phyloP scores from a whole-genome alignment of 2,113 vertebrate species.

The Anolis carolinensis region DNA sequence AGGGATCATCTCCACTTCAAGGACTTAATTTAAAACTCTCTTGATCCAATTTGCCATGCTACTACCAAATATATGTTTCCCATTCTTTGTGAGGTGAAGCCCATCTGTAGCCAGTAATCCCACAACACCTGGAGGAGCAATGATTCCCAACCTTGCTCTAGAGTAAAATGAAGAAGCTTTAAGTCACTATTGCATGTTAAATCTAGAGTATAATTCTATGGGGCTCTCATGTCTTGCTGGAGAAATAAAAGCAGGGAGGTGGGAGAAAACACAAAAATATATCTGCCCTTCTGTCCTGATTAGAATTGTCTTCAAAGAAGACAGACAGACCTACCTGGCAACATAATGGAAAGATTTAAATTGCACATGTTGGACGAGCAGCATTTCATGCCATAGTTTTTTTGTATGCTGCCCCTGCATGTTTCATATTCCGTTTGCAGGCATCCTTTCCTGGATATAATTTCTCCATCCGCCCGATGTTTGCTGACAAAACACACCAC shows the following conservation, averaged over 20 bases:
- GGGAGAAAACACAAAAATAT: not conserved
- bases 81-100: too few relatives aligned
- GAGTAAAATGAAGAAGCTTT: not conserved
- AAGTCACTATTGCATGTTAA: not conserved
- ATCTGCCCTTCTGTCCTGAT: not conserved
- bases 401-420: not conserved
- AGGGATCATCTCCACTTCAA: too few relatives aligned
- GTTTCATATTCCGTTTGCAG: conserved; percentile 52
- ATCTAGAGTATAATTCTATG: not conserved
- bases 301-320: not conserved
- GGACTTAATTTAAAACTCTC: too few relatives aligned
- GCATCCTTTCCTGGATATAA: conserved; percentile 57
- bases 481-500: conserved; percentile 67
- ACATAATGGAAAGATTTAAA: conserved; percentile 30
- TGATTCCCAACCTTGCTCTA: not conserved
- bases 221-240: not conserved
- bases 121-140: not conserved
- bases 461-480: conserved; percentile 29
- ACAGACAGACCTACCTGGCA: conserved; percentile 22
- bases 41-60: too few relatives aligned
- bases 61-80: too few relatives aligned
- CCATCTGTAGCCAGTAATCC: not conserved
- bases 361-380: conserved; percentile 64
- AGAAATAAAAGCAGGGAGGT: not conserved
- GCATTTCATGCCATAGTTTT: conserved; percentile 47